These are phyloP conservation scores for Festucalex cinctus DNA, from an alignment of 2,113 vertebrate species.

Conservation along the genomic window DNA sequence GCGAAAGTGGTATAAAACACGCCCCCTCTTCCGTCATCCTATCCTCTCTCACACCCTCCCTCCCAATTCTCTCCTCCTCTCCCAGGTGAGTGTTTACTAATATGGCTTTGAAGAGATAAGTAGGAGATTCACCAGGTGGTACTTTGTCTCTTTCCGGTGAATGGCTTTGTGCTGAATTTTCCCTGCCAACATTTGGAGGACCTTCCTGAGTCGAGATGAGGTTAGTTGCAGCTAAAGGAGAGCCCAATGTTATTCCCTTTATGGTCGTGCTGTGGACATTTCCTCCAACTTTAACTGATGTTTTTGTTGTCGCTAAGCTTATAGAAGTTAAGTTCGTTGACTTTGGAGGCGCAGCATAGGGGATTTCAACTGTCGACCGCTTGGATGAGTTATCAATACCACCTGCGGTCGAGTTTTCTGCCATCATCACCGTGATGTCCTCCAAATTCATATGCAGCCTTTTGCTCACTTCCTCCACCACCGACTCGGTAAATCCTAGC, in stretches of 20 bases:
- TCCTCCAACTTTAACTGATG: constrained; percentile 38
- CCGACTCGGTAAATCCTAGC: constrained; percentile 29
- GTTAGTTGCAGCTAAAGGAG: constrained; percentile 1
- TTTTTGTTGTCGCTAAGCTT: constrained; percentile 49
- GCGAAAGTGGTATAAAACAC: constrained; percentile 50
- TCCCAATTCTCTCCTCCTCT: constrained; percentile 46
- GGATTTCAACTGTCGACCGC: constrained; percentile 20
- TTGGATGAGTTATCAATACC: background rate
- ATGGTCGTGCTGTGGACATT: constrained; percentile 40
- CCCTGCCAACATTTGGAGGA: background rate
- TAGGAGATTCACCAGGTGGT: constrained; percentile 40
- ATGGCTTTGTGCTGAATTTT: background rate
- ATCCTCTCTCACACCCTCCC: constrained; percentile 41
- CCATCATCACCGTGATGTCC: constrained; percentile 23
- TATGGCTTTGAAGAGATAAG: constrained; percentile 57
- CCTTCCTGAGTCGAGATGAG: background rate
- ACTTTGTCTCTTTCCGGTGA: constrained; percentile 27
- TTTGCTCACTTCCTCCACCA: constrained; percentile 63
- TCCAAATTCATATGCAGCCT: constrained; percentile 63
- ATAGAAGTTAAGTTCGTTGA: constrained; percentile 47
- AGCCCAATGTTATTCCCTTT: constrained; percentile 51
- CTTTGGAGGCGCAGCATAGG: constrained; percentile 22
- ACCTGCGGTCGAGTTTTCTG: background rate
- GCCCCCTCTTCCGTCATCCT: constrained; percentile 37
- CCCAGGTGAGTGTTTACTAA: constrained; percentile 73